Evolutionary conservation across 2,888 invertebrate species (phyloP).

Genomic region (Tetanocera ferruginea): DNA sequence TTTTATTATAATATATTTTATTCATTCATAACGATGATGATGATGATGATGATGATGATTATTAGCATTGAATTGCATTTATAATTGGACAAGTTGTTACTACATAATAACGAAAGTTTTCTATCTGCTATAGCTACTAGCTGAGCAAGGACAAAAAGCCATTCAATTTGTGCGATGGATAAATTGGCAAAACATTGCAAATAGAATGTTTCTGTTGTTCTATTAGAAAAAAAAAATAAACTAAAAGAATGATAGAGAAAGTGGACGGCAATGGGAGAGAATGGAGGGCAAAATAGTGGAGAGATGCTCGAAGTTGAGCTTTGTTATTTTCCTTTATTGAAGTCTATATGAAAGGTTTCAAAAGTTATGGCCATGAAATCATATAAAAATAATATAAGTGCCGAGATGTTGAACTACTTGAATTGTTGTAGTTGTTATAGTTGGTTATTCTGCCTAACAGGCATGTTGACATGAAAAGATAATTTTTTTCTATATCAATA

Average conservation of each 20-base stretch:
- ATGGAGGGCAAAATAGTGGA: neutral
- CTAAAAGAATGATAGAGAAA: neutral
- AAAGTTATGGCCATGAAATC: neutral
- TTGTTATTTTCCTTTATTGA: neutral
- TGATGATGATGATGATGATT: neutral
- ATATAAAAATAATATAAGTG: too few relatives aligned
- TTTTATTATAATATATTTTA: neutral
- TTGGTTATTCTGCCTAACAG: too few relatives aligned
- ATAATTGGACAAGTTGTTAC: constrained; percentile 11
- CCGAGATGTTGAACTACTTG: too few relatives aligned
- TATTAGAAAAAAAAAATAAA: neutral
- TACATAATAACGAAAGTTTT: neutral
- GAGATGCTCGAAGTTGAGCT: neutral
- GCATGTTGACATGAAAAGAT: too few relatives aligned
- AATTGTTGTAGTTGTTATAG: too few relatives aligned
- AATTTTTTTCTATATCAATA: too few relatives aligned
- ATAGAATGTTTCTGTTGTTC: neutral
- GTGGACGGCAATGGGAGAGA: too few relatives aligned
- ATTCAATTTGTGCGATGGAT: constrained; percentile 1
- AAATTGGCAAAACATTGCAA: neutral
- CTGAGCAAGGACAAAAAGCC: neutral
- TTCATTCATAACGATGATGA: neutral
- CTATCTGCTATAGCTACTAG: neutral
- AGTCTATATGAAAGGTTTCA: neutral
- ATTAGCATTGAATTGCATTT: constrained; percentile 7